A percentile compares a stretch with the other conserved stretches of the same genome.
These are phyloP conservation scores for Cyprinodon variegatus DNA, from an alignment of 2,113 vertebrate genomes.

Conservation along the genomic window DNA sequence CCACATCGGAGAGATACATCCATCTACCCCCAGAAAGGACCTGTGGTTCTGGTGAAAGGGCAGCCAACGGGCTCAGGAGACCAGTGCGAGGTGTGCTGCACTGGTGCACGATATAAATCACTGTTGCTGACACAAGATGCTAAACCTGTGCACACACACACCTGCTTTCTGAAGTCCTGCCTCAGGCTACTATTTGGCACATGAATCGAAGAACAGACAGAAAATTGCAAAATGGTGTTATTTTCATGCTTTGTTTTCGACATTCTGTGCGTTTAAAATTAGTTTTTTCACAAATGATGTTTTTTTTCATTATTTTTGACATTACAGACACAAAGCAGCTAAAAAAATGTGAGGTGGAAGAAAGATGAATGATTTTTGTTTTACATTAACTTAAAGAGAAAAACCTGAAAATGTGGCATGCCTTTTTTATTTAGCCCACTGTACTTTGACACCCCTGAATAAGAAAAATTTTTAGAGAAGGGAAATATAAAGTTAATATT, in stretches of 20 bases:
- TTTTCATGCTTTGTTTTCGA: not conserved
- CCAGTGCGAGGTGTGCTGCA: slow-evolving; percentile 49
- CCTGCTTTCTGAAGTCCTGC: slow-evolving; percentile 52
- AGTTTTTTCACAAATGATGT: not conserved
- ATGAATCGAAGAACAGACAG: slow-evolving; percentile 17
- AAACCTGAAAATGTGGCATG: not conserved
- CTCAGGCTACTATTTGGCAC: slow-evolving; percentile 6
- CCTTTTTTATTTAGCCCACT: not conserved
- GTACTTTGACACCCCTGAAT: not conserved
- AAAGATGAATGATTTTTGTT: not conserved
- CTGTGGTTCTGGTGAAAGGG: slow-evolving; percentile 56
- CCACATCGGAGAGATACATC: slow-evolving; percentile 50
- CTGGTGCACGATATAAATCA: slow-evolving; percentile 68
- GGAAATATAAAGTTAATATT: not conserved
- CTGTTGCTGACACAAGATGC: slow-evolving; percentile 35
- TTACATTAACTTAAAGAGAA: not conserved
- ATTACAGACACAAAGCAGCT: not conserved
- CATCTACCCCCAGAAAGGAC: slow-evolving; percentile 61
- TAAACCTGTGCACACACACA: slow-evolving; percentile 38
- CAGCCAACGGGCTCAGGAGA: slow-evolving; percentile 63
- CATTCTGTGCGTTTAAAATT: no score
- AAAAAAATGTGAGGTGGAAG: not conserved
- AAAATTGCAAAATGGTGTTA: slow-evolving; percentile 9
- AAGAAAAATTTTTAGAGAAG: not conserved
- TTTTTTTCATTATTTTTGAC: not conserved